phyloP scores from a whole-genome alignment of 2,797 vertebrate genomes.

The Rhinophrynus dorsalis region DNA sequence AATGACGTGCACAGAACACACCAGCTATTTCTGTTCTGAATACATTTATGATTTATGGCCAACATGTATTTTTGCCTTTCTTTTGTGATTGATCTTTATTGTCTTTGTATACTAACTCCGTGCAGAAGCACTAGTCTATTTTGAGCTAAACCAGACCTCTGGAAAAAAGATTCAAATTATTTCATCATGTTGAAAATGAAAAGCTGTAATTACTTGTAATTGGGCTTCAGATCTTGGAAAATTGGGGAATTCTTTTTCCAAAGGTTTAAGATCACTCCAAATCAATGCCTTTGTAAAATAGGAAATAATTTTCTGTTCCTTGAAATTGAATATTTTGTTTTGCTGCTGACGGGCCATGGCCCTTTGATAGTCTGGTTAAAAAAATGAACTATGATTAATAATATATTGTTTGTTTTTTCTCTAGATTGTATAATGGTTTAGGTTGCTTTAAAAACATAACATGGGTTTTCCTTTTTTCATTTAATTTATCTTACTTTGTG shows the following conservation, averaged over 20 bases:
- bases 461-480: neutral
- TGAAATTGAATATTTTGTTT: constrained; percentile 90
- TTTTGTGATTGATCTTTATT: constrained; percentile 87
- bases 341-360: constrained; percentile 82
- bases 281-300: constrained; percentile 85
- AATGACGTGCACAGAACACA: constrained; percentile 76
- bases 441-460: neutral
- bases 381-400: constrained; percentile 73
- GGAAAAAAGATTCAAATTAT: constrained; percentile 99
- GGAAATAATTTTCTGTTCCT: constrained; percentile 96
- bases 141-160: constrained; percentile 96
- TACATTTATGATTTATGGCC: constrained; percentile 89
- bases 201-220: constrained; percentile 99
- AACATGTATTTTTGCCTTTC: constrained; percentile 71
- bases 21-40: constrained; percentile 80
- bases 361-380: constrained; percentile 82
- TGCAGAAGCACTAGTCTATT: constrained; percentile 91
- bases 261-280: constrained; percentile 85
- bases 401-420: constrained; percentile 72
- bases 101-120: constrained; percentile 91
- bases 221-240: constrained; percentile 91
- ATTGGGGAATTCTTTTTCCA: constrained; percentile 91
- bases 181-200: constrained; percentile 99
- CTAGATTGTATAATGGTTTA: neutral
- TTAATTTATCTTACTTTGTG: neutral